Conservation (phyloP, 2,797 vertebrate genomes). For the Chiroxiphia lanceolata region DNA sequence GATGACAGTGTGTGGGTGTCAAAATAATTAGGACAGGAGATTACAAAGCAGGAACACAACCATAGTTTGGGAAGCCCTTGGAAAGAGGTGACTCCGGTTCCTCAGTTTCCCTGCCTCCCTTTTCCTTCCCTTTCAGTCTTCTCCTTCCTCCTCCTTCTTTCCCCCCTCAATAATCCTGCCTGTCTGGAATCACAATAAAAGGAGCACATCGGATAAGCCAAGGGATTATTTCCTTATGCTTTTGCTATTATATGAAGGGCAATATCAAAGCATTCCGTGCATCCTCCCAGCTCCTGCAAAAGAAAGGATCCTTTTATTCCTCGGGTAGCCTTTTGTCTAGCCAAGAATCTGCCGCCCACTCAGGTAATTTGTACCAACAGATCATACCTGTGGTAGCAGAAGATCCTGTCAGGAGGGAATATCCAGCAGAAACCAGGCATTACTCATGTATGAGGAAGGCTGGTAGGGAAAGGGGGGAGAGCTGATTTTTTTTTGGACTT, state of each 20-base stretch:
- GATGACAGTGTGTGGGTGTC: background rate
- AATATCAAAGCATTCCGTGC: background rate
- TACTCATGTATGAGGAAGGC: background rate
- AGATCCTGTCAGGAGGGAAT: conserved; percentile 21
- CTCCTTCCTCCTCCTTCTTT: background rate
- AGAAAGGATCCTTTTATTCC: conserved; percentile 13
- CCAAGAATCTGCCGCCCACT: background rate
- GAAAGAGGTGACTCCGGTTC: background rate
- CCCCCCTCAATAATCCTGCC: background rate
- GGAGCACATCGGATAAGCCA: background rate
- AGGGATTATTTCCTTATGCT: background rate
- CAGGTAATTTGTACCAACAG: conserved; percentile 13
- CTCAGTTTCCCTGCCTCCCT: background rate
- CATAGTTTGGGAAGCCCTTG: background rate
- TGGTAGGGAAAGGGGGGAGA: background rate
- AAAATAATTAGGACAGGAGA: background rate
- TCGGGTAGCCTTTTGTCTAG: conserved; percentile 2
- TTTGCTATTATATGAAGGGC: background rate
- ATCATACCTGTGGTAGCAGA: background rate
- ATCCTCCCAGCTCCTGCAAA: background rate
- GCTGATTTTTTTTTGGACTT: background rate
- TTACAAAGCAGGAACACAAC: background rate
- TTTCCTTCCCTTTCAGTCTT: background rate
- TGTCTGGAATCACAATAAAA: background rate
- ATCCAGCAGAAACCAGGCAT: background rate